Percentiles rank a stretch among this genome's conserved stretches.
Evolutionary conservation across 2,888 invertebrate genomes (phyloP).

Genomic region (Mesochorus sp.): DNA sequence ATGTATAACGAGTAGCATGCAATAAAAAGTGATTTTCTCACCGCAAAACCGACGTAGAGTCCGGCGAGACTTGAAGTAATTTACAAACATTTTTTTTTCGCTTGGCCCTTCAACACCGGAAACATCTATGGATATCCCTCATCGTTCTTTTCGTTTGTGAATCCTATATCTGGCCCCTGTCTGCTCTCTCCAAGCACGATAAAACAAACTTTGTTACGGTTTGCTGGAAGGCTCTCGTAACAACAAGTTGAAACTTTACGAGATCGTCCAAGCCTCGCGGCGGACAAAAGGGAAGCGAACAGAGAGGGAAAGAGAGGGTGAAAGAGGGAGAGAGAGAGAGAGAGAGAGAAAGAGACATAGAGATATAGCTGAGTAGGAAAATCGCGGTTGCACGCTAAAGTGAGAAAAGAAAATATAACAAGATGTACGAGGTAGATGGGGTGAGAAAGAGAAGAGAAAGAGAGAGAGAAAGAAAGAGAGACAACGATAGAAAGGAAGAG

Average conservation of each 20-base stretch:
- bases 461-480: constrained; percentile 27
- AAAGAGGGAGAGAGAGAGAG: neutral
- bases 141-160: constrained; percentile 8
- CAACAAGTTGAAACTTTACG: constrained; percentile 64
- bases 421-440: no score
- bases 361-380: neutral
- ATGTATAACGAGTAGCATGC: neutral
- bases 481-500: neutral
- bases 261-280: constrained; percentile 45
- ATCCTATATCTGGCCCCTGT: constrained; percentile 56
- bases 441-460: constrained; percentile 45
- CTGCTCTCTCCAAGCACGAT: constrained; percentile 53
- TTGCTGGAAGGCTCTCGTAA: constrained; percentile 58
- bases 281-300: constrained; percentile 6
- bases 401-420: no score
- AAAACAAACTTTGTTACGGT: constrained; percentile 65
- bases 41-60: constrained; percentile 40
- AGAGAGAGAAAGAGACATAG: neutral
- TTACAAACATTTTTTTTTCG: constrained; percentile 53
- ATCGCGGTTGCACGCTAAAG: no score
- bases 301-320: neutral
- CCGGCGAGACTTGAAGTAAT: constrained; percentile 52
- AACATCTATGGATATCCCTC: constrained; percentile 4
- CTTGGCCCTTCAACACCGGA: constrained; percentile 28
- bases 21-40: constrained; percentile 40